phyloP scores from a whole-genome alignment of 2,113 vertebrate genomes.

The Gallinago undulata region DNA sequence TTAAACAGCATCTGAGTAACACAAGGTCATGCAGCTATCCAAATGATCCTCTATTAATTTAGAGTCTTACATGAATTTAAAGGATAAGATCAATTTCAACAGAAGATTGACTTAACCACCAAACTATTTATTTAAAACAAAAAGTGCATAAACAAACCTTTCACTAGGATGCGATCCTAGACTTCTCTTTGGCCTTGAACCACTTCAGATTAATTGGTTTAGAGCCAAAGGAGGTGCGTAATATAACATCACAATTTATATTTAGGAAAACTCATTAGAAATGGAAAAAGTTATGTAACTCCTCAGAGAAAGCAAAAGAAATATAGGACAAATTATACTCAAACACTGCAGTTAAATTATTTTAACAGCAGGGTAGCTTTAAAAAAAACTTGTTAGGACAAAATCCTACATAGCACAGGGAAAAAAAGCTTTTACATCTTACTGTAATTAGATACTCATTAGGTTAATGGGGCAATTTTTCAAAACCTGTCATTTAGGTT shows the following conservation, averaged over 20 bases:
- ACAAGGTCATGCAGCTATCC: neutral
- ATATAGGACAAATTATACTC: constrained; percentile 57
- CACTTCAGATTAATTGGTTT: constrained; percentile 58
- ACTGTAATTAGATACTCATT: constrained; percentile 58
- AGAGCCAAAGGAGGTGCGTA: constrained; percentile 42
- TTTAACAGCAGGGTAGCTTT: constrained; percentile 59
- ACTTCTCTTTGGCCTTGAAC: constrained; percentile 66
- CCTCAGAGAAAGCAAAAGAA: constrained; percentile 60
- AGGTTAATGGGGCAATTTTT: constrained; percentile 44
- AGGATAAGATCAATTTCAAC: constrained; percentile 7
- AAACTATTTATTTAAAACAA: neutral
- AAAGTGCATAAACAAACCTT: neutral
- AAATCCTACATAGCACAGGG: constrained; percentile 11
- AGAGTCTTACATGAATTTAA: neutral
- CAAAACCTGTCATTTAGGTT: constrained; percentile 17
- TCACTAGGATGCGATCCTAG: neutral
- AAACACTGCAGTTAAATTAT: constrained; percentile 49
- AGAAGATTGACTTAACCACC: neutral
- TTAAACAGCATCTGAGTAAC: neutral
- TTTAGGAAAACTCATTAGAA: constrained; percentile 71
- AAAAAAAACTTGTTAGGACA: neutral
- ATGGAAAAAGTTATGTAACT: constrained; percentile 56
- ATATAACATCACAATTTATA: constrained; percentile 58
- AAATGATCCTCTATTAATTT: neutral
- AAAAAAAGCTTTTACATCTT: constrained; percentile 15